Conservation (phyloP, 2,797 vertebrate genomes). For the Trachops cirrhosus region DNA sequence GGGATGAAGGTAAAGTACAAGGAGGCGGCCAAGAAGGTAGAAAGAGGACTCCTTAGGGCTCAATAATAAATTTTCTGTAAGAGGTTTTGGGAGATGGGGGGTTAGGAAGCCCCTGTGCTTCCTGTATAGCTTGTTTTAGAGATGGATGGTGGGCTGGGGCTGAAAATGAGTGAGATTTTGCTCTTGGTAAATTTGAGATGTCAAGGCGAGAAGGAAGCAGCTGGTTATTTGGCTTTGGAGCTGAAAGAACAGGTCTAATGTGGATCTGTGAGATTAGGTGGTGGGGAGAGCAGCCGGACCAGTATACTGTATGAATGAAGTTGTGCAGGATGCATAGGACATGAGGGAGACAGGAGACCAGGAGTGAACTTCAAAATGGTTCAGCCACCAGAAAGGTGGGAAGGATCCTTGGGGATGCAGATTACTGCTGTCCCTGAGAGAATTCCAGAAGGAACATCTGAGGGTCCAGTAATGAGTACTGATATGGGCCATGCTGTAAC, state of each 20-base stretch:
- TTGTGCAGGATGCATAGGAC: accelerated
- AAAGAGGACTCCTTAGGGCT: not conserved
- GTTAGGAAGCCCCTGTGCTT: not conserved
- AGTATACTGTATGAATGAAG: accelerated
- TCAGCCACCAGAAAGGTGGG: no score
- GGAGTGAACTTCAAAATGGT: not conserved
- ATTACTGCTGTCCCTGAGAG: accelerated
- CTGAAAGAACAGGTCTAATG: not conserved
- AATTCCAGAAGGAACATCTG: not conserved
- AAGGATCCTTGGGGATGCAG: no score
- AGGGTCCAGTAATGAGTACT: not conserved
- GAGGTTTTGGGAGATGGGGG: not conserved
- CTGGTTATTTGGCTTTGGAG: not conserved
- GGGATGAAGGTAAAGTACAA: accelerated
- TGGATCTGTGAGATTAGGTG: accelerated
- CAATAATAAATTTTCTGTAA: not conserved
- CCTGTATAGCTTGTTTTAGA: not conserved
- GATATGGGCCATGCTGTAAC: not conserved
- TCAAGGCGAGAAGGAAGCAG: not conserved
- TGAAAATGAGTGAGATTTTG: not conserved
- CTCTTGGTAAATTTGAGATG: not conserved
- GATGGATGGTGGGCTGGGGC: no score
- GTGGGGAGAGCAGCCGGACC: not conserved
- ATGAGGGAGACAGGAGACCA: not conserved
- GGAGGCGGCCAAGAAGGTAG: accelerated